phyloP scores from a whole-genome alignment of 2,113 vertebrate species.

The Cinclus mexicanus region DNA sequence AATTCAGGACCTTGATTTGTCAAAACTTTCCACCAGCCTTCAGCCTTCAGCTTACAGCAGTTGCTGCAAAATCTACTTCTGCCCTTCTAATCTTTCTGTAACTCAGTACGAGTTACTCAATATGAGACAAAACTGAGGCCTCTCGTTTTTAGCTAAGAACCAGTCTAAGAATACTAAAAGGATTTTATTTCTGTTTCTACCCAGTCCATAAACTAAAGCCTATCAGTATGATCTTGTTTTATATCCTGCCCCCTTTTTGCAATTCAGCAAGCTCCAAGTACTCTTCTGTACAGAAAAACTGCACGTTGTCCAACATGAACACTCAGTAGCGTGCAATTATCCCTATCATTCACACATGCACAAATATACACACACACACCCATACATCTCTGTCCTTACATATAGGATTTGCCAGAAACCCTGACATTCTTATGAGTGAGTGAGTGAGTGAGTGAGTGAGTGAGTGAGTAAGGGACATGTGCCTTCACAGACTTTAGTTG shows the following conservation, averaged over 20 bases:
- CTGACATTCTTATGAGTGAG: not conserved
- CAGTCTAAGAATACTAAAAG: not conserved
- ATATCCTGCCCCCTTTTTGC: not conserved
- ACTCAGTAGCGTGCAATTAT: not conserved
- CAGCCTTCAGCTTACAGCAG: not conserved
- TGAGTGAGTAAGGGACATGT: accelerated
- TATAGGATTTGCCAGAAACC: not conserved
- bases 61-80: not conserved
- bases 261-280: not conserved
- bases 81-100: not conserved
- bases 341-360: not conserved
- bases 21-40: not conserved
- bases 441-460: too few species aligned
- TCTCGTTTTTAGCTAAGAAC: not conserved
- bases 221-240: not conserved
- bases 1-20: not conserved
- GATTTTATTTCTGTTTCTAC: not conserved
- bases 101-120: not conserved
- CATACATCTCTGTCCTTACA: not conserved
- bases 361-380: not conserved
- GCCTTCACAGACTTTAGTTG: not conserved
- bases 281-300: not conserved
- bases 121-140: not conserved
- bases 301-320: accelerated
- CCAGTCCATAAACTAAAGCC: not conserved